A percentile compares a stretch with the other conserved stretches of the same genome.
phyloP scores from a whole-genome alignment of 2,797 vertebrate species.

The Pithecia hirsuta region DNA sequence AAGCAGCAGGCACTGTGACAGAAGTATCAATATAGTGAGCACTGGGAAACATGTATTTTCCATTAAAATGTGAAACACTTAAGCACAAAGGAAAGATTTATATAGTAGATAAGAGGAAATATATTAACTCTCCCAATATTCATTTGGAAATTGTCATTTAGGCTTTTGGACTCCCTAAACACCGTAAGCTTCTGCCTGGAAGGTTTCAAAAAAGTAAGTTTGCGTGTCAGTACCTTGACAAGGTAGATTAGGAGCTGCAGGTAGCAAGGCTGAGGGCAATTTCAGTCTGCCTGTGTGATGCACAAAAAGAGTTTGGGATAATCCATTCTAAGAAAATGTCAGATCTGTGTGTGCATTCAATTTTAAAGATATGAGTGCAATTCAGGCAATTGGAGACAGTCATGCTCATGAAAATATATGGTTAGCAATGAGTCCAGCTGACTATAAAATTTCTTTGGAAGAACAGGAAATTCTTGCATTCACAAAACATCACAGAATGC shows the following conservation, averaged over 20 bases:
- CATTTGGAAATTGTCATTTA: conserved; percentile 50
- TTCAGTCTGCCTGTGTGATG: background rate
- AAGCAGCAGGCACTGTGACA: conserved; percentile 55
- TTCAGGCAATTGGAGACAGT: background rate
- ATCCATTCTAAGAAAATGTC: conserved; percentile 12
- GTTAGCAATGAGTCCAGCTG: background rate
- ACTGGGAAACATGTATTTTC: conserved; percentile 49
- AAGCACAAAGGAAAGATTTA: conserved; percentile 41
- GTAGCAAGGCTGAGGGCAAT: background rate
- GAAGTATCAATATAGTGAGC: conserved; percentile 50
- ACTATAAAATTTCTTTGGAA: background rate
- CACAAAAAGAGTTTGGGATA: background rate
- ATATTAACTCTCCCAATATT: background rate
- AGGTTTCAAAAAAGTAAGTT: background rate
- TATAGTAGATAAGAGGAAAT: background rate
- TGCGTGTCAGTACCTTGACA: background rate
- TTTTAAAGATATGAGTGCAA: background rate
- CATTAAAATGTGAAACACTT: conserved; percentile 58
- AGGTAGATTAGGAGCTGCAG: background rate
- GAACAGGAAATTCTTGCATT: background rate
- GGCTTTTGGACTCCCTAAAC: background rate
- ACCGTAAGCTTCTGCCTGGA: conserved; percentile 9
- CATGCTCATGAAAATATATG: background rate
- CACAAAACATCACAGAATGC: background rate
- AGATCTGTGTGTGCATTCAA: background rate